A percentile compares a stretch with the other conserved stretches of the same genome.
phyloP scores from a whole-genome alignment of 2,797 vertebrate genomes.

The Liparis tanakae region DNA sequence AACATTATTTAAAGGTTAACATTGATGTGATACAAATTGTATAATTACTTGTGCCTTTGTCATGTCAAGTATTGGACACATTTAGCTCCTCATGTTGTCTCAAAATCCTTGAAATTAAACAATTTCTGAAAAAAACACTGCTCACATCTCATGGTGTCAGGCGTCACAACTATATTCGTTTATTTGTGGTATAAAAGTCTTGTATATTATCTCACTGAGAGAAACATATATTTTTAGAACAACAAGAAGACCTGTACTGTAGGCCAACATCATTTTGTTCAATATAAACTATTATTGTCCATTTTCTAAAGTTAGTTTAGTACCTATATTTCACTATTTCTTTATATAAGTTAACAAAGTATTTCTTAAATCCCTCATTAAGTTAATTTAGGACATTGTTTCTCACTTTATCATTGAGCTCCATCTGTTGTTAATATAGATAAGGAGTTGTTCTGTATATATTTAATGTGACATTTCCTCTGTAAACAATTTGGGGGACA shows the following conservation, averaged over 20 bases:
- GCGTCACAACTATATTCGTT: neutral
- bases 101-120: neutral
- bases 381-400: slow-evolving; percentile 12
- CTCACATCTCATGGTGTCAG: neutral
- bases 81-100: neutral
- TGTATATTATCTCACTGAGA: neutral
- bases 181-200: neutral
- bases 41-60: neutral
- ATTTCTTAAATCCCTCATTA: neutral
- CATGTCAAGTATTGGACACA: neutral
- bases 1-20: neutral
- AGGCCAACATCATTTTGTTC: no score
- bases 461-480: slow-evolving; percentile 38
- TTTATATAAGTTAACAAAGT: neutral
- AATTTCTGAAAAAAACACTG: neutral
- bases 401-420: slow-evolving; percentile 30
- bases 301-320: neutral
- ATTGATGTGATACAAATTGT: neutral
- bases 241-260: neutral
- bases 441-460: neutral
- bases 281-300: neutral
- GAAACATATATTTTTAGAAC: neutral
- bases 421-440: slow-evolving; percentile 48
- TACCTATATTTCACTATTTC: neutral
- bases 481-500: slow-evolving; percentile 35